These are phyloP conservation scores for Spodoptera exigua DNA, from an alignment of 2,888 invertebrate species.

Conservation along the genomic window DNA sequence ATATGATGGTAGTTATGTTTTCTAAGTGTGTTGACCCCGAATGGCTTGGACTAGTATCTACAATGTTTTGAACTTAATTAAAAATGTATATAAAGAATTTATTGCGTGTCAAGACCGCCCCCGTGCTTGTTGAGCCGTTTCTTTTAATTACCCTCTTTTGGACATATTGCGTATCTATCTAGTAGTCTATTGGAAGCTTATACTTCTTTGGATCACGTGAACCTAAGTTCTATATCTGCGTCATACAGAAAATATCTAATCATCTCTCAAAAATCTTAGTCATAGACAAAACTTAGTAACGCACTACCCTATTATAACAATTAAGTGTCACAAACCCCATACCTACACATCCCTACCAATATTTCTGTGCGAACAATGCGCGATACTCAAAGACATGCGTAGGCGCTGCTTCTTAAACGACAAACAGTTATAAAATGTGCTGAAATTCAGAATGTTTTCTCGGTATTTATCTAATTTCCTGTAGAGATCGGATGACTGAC, in stretches of 20 bases:
- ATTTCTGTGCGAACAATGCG: too few relatives aligned
- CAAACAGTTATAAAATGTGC: slow-evolving; percentile 39
- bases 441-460: slow-evolving; percentile 60
- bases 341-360: too few relatives aligned
- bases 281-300: too few relatives aligned
- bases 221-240: too few relatives aligned
- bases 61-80: slow-evolving; percentile 86
- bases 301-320: too few relatives aligned
- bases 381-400: too few relatives aligned
- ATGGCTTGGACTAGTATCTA: slow-evolving; percentile 73
- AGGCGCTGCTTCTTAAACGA: too few relatives aligned
- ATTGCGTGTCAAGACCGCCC: slow-evolving; percentile 79
- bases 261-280: too few relatives aligned
- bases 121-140: slow-evolving; percentile 74
- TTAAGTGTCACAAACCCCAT: too few relatives aligned
- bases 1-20: slow-evolving; percentile 70
- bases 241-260: too few relatives aligned
- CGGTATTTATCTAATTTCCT: slow-evolving; percentile 80
- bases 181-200: too few relatives aligned
- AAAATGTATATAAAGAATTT: slow-evolving; percentile 85
- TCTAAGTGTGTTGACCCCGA: slow-evolving; percentile 85
- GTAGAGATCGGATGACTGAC: slow-evolving; percentile 68
- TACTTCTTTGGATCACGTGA: too few relatives aligned
- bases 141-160: slow-evolving; percentile 72
- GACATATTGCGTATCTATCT: slow-evolving; percentile 42